Base-by-base conservation (phyloP, 2,113 vertebrate genomes). In the Mugil cephalus region DNA sequence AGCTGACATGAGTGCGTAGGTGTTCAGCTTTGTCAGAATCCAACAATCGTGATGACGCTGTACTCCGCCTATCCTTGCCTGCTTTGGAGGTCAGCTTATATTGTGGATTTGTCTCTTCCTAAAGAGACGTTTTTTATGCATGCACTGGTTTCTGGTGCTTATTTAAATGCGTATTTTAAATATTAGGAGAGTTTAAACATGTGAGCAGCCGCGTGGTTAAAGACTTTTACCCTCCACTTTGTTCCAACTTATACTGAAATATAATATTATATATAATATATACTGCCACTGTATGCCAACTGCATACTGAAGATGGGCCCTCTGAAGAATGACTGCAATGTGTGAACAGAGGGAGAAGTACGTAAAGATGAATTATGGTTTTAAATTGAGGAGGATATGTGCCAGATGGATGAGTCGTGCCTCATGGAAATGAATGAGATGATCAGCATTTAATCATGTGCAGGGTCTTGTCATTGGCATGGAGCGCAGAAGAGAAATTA, bases 351-450 rank as follows among this genome's bases (percentile, higher is more conserved):
- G 50, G 35, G 38, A 15, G 7, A 69, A 56, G 58, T 39, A 56
- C 40, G 13, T 15, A 60, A 30, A 50, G 30, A 59, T 48, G 17
- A 76, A 17, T 54, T 54, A 51, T 18, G 13, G 21, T 11, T 55
- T 72, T 30, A 7, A 40, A 34, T 21, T 52, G 19, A 47, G 11
- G n/a, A 58, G 36, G 35, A 21, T 68, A 8, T 58, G 6, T 17
- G 17, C 5, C 11, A 60, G 42, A 18, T 62, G 8, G 13, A 36
- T 71, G 40, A 67, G 18, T 34, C 24, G 63, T 48, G 48, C 24
- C 12, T 46, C 36, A 8, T 48, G 46, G 46, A 79, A 75, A 77
- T 77, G n/a, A 66, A 71, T 56, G 2, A 1, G 21, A 19, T 63
- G 36, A 60, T 70, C 18, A 24, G 30, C 35, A 38, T 68, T 48